Percentiles rank a stretch among this genome's conserved stretches.
Conservation (phyloP, 2,888 invertebrate species). For the Tuta absoluta region DNA sequence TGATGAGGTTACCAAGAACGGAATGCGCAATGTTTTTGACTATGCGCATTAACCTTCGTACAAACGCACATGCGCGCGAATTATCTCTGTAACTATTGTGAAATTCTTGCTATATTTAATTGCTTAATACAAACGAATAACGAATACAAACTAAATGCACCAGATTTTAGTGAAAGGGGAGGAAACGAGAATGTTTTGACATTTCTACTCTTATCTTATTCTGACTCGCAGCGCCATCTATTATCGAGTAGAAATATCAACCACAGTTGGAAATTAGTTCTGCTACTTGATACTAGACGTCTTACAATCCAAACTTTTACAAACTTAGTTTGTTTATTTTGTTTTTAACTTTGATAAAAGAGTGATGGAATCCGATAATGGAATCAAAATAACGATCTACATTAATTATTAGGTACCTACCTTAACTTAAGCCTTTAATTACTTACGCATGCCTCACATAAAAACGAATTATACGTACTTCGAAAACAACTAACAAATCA, state of each 20-base stretch:
- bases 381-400: too few species aligned
- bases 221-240: conserved; percentile 44
- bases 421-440: too few species aligned
- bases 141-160: neutral
- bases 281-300: conserved; percentile 44
- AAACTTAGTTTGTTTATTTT: neutral
- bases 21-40: conserved; percentile 79
- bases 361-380: too few species aligned
- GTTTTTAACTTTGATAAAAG: too few species aligned
- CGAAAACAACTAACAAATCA: too few species aligned
- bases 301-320: conserved; percentile 6
- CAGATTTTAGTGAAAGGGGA: conserved; percentile 9
- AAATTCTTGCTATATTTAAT: neutral
- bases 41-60: conserved; percentile 75
- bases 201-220: neutral
- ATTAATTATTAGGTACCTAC: too few species aligned
- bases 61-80: conserved; percentile 70
- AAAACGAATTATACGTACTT: too few species aligned
- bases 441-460: too few species aligned
- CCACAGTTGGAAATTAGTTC: neutral
- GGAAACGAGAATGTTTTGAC: conserved; percentile 7
- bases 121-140: neutral
- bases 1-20: conserved; percentile 68
- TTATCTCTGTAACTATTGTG: conserved; percentile 7
- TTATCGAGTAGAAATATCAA: conserved; percentile 34